phyloP scores from a whole-genome alignment of 1,140 invertebrate species.

The Eupeodes corollae region DNA sequence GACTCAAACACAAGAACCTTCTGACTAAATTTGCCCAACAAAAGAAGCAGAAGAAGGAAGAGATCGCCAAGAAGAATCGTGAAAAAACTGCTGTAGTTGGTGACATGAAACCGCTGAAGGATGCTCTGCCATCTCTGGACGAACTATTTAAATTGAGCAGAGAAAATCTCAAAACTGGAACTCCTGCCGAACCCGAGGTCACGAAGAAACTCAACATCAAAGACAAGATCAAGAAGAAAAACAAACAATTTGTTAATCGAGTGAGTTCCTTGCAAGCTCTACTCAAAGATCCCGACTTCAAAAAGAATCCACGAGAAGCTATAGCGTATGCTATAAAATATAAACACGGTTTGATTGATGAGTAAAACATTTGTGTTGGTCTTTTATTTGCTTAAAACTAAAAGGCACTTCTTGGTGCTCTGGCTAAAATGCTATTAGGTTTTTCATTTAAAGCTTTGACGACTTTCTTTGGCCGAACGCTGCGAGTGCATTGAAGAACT shows the following conservation, averaged over 20 bases:
- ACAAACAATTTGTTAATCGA: conserved; percentile 14
- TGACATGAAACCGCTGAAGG: conserved; percentile 26
- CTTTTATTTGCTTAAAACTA: neutral
- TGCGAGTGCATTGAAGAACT: too few relatives aligned
- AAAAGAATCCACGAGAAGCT: conserved; percentile 21
- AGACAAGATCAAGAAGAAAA: conserved; percentile 25
- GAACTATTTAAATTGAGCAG: conserved; percentile 25
- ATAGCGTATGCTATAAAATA: conserved; percentile 20
- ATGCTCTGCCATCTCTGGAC: conserved; percentile 30
- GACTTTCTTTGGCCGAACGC: too few relatives aligned
- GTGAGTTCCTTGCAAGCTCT: conserved; percentile 21
- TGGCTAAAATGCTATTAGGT: too few relatives aligned
- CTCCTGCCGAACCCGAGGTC: conserved; percentile 6
- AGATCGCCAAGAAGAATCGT: conserved; percentile 20
- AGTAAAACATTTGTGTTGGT: neutral
- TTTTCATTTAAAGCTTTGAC: too few relatives aligned
- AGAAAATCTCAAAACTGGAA: conserved; percentile 7
- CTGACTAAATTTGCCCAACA: conserved; percentile 20
- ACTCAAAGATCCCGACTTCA: conserved; percentile 28
- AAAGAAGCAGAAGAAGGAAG: conserved; percentile 22
- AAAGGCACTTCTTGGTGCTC: too few relatives aligned
- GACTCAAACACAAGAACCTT: conserved; percentile 23
- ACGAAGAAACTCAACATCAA: conserved; percentile 19
- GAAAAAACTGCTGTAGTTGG: conserved; percentile 28
- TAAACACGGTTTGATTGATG: neutral